Evolutionary conservation across 2,113 vertebrate species (phyloP), one percentile per base, ranked within the genome.

Genomic region (Miniopterus natalensis): DNA sequence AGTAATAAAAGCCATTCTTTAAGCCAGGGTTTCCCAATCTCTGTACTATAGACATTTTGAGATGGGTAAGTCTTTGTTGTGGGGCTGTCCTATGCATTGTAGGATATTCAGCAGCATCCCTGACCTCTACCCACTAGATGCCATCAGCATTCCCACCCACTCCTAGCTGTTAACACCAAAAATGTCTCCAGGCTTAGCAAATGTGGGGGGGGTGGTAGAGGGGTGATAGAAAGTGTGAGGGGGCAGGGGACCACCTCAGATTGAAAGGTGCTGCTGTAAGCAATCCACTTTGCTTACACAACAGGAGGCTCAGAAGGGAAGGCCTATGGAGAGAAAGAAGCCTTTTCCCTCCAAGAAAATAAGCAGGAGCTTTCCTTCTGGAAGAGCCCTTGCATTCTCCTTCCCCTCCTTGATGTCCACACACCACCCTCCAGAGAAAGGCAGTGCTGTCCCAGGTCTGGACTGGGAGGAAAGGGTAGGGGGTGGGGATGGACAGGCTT

Each of bases 41-140:
- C 0, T 0, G 45, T 3, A 27, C 49, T 23, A 7, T 0, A 29
- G 15, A 53, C 63, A 61, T 51, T 73, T 61, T 3, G 36, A 47
- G 17, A 21, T 84, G 55, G 29, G 66, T 21, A 31, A 23, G 18
- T 92, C 51, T 78, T 45, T 40, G 18, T 23, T 51, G 51, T 2
- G 5, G 23, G 59, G 7, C 59, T 57, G 7, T 36, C 36, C 10
- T 40, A 3, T 49, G 36, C 20, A 25, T 11, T 20, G 20, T 12
- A 59, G 45, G 88, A 23, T 55, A 11, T 25, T 40, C 5, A 47
- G 57, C 55, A 8, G 45, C 10, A 29, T 17, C 20, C 21, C 66
- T 49, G 47, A 42, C 18, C 47, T 80, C 73, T 27, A 9, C 45
- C 59, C 17, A 23, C 7, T 3, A 84, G 29, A 17, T 31, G 27